A percentile compares a stretch with the other conserved stretches of the same genome.
phyloP scores from a whole-genome alignment of 1,140 invertebrate species.

The Pogonomyrmex californicus region DNA sequence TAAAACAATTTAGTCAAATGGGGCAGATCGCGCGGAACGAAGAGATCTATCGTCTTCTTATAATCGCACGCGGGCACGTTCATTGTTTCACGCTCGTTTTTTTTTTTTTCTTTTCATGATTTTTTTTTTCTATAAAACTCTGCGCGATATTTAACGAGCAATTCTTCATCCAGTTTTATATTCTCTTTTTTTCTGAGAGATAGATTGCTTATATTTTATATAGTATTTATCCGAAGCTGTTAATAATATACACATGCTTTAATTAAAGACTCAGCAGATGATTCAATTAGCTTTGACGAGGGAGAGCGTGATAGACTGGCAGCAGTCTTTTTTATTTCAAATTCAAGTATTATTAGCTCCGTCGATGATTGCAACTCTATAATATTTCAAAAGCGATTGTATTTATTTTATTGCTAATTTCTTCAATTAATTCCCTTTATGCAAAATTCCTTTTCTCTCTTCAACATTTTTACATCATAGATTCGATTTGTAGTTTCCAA shows the following conservation, averaged over 20 bases:
- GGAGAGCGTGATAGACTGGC: neutral
- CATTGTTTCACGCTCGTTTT: conserved; percentile 19
- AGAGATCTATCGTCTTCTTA: conserved; percentile 29
- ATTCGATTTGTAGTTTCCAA: neutral
- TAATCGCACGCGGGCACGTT: conserved; percentile 10
- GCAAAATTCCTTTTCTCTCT: neutral
- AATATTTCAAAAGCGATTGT: neutral
- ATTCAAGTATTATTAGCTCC: neutral
- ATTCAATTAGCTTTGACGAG: conserved; percentile 34
- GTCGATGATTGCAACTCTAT: neutral
- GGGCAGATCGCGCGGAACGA: conserved; percentile 20
- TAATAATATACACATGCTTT: neutral
- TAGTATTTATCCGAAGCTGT: conserved; percentile 25
- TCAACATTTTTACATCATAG: neutral
- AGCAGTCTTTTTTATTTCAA: neutral
- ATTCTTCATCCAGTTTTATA: neutral
- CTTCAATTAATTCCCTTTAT: neutral
- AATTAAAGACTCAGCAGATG: conserved; percentile 13
- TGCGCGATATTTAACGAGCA: conserved; percentile 50
- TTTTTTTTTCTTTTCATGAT: neutral
- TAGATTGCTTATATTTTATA: conserved; percentile 24
- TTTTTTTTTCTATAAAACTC: conserved; percentile 24
- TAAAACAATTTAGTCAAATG: conserved; percentile 28
- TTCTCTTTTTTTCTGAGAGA: neutral
- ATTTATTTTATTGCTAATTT: conserved; percentile 18